phyloP scores from a whole-genome alignment of 2,888 invertebrate species.

The Orthonevra nobilis region DNA sequence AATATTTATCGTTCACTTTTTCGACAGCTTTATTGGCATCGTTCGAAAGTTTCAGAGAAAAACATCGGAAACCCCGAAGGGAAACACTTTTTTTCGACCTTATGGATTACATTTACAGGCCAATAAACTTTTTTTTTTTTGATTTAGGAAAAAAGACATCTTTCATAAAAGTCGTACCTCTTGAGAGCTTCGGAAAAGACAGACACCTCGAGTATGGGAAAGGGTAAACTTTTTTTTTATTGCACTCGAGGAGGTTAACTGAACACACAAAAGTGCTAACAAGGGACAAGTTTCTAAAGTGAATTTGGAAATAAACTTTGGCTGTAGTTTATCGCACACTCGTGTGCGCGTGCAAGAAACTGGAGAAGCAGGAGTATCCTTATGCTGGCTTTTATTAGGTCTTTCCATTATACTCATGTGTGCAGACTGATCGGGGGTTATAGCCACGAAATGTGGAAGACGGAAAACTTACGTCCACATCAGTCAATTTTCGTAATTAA shows the following conservation, averaged over 20 bases:
- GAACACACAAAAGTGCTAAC: too few relatives aligned
- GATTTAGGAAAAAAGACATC: constrained; percentile 26
- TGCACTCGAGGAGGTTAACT: constrained; percentile 1
- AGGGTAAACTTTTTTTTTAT: constrained; percentile 11
- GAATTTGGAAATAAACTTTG: constrained; percentile 52
- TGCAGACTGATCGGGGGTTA: background rate
- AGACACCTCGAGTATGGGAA: background rate
- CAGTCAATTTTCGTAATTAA: constrained; percentile 37
- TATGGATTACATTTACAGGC: background rate
- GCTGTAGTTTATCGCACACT: constrained; percentile 43
- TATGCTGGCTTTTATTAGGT: constrained; percentile 27
- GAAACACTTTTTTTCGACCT: background rate
- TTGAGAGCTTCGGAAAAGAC: too few relatives aligned
- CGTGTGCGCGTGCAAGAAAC: too few relatives aligned
- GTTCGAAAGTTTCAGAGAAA: background rate
- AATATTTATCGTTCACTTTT: background rate
- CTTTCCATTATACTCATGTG: constrained; percentile 28
- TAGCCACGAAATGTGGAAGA: background rate
- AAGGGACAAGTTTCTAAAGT: constrained; percentile 37
- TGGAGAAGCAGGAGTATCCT: too few relatives aligned
- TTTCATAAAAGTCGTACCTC: constrained; percentile 29
- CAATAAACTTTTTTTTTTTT: constrained; percentile 15
- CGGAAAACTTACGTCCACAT: background rate
- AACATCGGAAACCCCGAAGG: background rate
- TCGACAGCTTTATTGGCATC: too few relatives aligned